These are phyloP conservation scores for Calameuta idolon DNA, from an alignment of 2,888 invertebrate species.

Conservation along the genomic window DNA sequence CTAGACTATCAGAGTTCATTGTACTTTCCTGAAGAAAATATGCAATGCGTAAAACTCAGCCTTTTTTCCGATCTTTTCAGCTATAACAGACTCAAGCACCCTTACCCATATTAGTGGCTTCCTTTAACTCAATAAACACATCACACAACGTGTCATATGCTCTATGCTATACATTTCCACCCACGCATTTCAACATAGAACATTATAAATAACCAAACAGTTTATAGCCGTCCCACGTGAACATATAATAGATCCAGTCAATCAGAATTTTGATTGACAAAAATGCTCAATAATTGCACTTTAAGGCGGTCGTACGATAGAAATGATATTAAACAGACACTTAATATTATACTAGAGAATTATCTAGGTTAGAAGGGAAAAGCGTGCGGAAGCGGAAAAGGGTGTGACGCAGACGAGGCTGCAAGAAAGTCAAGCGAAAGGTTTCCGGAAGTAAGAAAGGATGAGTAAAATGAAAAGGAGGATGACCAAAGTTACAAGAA, in stretches of 20 bases:
- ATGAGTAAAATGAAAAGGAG: slow-evolving; percentile 36
- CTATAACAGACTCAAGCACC: not conserved
- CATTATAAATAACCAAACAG: not conserved
- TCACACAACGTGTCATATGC: not conserved
- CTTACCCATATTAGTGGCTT: not conserved
- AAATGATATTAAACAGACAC: not conserved
- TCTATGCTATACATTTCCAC: not conserved
- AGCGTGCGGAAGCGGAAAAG: slow-evolving; percentile 19
- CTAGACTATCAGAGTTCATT: not conserved
- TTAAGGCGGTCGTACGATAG: not conserved
- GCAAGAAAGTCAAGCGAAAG: slow-evolving; percentile 21
- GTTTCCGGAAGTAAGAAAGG: slow-evolving; percentile 23
- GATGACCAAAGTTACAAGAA: not conserved
- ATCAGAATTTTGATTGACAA: not conserved
- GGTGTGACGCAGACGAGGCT: slow-evolving; percentile 22
- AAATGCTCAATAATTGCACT: not conserved
- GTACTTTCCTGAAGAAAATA: not conserved
- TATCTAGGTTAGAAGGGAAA: slow-evolving; percentile 1
- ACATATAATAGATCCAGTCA: not conserved
- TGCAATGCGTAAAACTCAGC: not conserved
- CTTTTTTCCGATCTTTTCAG: not conserved
- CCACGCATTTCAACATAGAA: not conserved
- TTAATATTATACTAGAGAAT: not conserved
- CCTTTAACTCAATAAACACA: not conserved
- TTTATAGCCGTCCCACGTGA: not conserved